Base-by-base conservation (phyloP, 2,113 vertebrate genomes). In the Smithornis capensis region DNA sequence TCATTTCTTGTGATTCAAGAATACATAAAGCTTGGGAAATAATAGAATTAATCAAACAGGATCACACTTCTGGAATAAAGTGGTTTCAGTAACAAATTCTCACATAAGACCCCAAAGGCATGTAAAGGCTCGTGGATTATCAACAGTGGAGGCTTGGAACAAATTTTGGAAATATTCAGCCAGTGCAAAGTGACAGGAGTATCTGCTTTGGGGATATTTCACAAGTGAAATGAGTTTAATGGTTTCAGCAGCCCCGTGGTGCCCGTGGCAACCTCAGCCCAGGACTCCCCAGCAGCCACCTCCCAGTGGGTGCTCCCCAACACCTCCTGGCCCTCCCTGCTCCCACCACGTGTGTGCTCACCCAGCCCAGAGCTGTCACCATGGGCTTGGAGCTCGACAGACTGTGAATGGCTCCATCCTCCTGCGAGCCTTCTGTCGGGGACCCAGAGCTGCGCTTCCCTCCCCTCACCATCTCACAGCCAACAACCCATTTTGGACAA, bases 331-430 rank as follows among this genome's bases (percentile, higher is more conserved):
- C 19, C 75, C 29, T 3, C 29, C 35, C n/a, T 19, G 6, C 64
- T 42, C 63, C 3, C 42, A 19, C 14, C 33, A 2, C 0, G 1
- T 2, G 9, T 0, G 7, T 3, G 23, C 1, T 44, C 53, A 10
- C 19, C 9, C 1, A 9, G 15, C 0, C 7, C 35, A 33, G 0
- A 68, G 76, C 89, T 47, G 60, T 4, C 80, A 63, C 19, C 56
- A 22, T 0, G 16, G 45, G 2, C 81, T 29, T 50, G 9, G 4
- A n/a, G 56, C 27, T 3, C 3, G 2, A 40, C 75, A 89, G 71
- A 9, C 69, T 64, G 87, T 3, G 52, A 83, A 60, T 4, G 44
- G 44, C 73, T 82, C 69, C 2, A 2, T 2, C 4, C 45, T 69
- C 75, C 67, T 52, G 67, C 0, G 2, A 79, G 75, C 37, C 60